Evolutionary conservation across 2,113 vertebrate genomes (phyloP).

Genomic region (Rhegmatorhina hoffmannsi): DNA sequence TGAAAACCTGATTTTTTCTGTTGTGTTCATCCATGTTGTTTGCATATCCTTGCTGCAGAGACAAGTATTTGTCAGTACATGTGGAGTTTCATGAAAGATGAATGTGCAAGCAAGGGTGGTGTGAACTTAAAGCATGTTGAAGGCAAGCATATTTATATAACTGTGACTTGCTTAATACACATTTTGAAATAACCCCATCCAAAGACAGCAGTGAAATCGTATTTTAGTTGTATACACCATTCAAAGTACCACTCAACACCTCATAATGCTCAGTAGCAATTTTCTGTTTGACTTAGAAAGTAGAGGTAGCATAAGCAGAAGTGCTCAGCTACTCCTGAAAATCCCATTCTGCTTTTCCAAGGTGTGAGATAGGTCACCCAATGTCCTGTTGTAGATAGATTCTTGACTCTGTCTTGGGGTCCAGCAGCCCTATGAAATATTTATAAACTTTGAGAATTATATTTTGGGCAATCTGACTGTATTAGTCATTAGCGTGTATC

Average conservation of each 20-base stretch:
- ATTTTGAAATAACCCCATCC: not conserved
- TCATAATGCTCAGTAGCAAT: not conserved
- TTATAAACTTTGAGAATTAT: not conserved
- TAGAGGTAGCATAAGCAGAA: not conserved
- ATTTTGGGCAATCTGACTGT: not conserved
- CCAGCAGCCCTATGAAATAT: not conserved
- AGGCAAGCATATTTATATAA: not conserved
- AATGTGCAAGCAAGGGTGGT: not conserved
- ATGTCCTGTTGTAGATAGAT: not conserved
- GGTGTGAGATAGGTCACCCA: not conserved
- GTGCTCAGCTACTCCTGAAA: not conserved
- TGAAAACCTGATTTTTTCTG: not conserved
- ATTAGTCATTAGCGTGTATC: not conserved
- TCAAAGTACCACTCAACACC: not conserved
- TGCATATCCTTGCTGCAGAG: not conserved
- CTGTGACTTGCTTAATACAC: not conserved
- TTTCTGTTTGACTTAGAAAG: not conserved
- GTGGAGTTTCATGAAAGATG: not conserved
- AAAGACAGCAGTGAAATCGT: not conserved
- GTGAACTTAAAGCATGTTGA: not conserved
- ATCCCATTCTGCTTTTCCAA: not conserved
- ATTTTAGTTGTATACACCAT: not conserved
- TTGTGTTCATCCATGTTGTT: not conserved
- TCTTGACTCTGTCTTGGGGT: not conserved
- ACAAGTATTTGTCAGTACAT: not conserved